Conservation (phyloP, 2,113 vertebrate genomes). For the Rhynchomys soricoides region DNA sequence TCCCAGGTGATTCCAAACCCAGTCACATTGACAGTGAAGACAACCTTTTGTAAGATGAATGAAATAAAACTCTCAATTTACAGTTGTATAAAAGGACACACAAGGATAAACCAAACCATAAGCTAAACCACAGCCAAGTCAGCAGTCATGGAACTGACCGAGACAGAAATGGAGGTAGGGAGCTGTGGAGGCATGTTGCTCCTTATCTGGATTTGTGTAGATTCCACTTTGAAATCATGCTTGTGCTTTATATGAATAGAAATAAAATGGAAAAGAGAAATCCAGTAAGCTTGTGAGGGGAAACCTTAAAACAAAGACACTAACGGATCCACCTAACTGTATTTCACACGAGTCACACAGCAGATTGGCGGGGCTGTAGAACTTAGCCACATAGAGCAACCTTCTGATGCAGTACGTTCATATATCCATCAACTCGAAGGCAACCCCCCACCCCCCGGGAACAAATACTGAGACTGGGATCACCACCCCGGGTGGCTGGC, state of each 20-base stretch:
- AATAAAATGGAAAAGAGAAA: not conserved
- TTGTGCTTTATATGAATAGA: constrained; percentile 17
- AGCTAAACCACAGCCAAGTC: not conserved
- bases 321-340: not conserved
- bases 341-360: not conserved
- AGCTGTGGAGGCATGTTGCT: not conserved
- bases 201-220: not conserved
- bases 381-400: not conserved
- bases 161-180: not conserved
- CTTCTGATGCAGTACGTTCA: not conserved
- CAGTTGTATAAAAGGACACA: too few species aligned
- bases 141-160: too few species aligned
- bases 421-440: not conserved
- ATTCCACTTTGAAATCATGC: not conserved
- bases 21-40: not conserved
- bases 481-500: not conserved
- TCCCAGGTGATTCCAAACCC: not conserved
- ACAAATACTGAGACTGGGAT: not conserved
- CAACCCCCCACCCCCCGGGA: not conserved
- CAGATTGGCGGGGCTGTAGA: not conserved
- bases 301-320: not conserved
- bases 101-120: not conserved
- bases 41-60: not conserved
- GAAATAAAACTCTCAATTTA: not conserved
- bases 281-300: not conserved